Percentiles rank a stretch among this genome's conserved stretches.
These are phyloP conservation scores for Onychorhynchus coronatus DNA, from an alignment of 2,113 vertebrate genomes.

Conservation along the genomic window DNA sequence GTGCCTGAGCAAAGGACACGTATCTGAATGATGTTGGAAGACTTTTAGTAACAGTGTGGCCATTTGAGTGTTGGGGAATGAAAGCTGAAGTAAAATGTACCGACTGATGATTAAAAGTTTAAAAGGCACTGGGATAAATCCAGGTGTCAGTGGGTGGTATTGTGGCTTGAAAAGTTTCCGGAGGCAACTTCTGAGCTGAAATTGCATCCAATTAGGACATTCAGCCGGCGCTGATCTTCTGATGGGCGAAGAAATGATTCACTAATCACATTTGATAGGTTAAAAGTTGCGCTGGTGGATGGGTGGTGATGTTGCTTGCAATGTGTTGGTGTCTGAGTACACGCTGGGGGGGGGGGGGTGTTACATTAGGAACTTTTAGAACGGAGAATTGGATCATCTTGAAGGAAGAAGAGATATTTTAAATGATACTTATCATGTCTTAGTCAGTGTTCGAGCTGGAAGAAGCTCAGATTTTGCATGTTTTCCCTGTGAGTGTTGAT, in stretches of 20 bases:
- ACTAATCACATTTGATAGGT: rapidly evolving
- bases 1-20: background rate
- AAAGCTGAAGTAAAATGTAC: background rate
- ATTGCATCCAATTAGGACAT: background rate
- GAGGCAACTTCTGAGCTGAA: background rate
- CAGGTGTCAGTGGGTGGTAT: background rate
- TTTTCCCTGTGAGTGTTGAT: background rate
- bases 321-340: rapidly evolving
- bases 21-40: background rate
- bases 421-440: background rate
- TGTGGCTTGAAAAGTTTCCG: background rate
- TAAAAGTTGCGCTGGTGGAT: rapidly evolving
- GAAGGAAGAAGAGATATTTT: background rate
- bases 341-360: background rate
- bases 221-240: background rate
- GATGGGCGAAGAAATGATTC: background rate
- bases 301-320: background rate
- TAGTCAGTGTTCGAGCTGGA: background rate
- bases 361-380: background rate
- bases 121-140: background rate
- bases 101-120: background rate
- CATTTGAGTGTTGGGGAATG: rapidly evolving
- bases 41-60: background rate
- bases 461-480: background rate
- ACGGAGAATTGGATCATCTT: background rate